Evolutionary conservation across 2,113 vertebrate species (phyloP), one percentile per base, ranked within the genome.

Genomic region (Alaudala cheleensis): DNA sequence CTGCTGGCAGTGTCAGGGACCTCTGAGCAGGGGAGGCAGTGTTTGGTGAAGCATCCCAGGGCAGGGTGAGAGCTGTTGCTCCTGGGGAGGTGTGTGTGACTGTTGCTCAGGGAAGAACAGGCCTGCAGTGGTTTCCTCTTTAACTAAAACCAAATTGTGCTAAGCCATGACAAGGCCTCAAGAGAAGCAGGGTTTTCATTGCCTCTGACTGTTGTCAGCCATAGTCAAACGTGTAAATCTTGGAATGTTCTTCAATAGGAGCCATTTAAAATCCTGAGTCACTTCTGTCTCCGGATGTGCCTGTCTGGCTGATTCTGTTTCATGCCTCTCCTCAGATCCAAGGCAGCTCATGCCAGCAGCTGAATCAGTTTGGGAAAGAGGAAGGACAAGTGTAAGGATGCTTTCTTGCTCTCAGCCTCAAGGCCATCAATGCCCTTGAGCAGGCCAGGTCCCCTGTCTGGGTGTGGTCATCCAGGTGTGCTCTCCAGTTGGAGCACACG

Each of bases 321-420:
- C 74, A 31, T 95, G 86, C 70, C 54, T 87, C 66, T 89, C 51
- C 82, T 93, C 74, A 33, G 40, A 94, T 53, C 87, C 85, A 88
- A 91, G 74, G 74, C 47, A 87, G 62, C 66, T 73, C 81, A 23
- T 92, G 88, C 92, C 94, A 96, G 77, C 53, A 95, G 81, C 90
- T 95, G 90, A 96, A 94, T 96, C 90, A 95, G 85, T 88, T 73
- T 83, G 60, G 67, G 90, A 94, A 88, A 61, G 39, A 91, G 50
- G 54, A 84, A 83, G 66, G 70, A 23, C 7, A 58, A 73, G 28
- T 33, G 21, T 34, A 34, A 62, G 53, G 53, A 45, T 3, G 4
- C 56, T 10, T 93, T 76, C 65, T 83, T 83, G 33, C 61, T 72
- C 40, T 86, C 31, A 62, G 58, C 66, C 33, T 72, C 31, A 22